Conservation (phyloP, 2,888 invertebrate genomes). For the Leptopterna dolabrata region DNA sequence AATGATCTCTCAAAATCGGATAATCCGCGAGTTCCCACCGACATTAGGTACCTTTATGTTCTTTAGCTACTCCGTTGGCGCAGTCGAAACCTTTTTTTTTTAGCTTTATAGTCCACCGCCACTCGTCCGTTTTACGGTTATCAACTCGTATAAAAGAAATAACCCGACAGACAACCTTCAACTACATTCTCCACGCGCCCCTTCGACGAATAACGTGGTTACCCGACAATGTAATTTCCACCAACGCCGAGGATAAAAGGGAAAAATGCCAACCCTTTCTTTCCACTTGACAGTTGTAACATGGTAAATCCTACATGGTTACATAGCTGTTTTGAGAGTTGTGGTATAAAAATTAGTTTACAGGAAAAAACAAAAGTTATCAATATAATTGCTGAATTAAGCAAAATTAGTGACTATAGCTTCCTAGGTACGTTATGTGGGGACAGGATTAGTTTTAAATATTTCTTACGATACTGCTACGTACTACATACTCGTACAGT, state of each 20-base stretch:
- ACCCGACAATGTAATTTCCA: neutral
- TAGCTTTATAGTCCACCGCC: neutral
- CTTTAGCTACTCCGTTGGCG: neutral
- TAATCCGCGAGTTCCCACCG: neutral
- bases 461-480: no score
- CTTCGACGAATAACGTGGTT: neutral
- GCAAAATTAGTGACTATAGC: no score
- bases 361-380: no score
- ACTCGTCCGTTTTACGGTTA: neutral
- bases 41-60: neutral
- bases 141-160: constrained; percentile 3
- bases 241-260: neutral
- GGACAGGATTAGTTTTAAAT: no score
- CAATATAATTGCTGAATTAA: no score
- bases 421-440: no score
- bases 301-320: no score
- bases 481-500: no score
- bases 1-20: neutral
- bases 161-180: neutral
- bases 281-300: neutral
- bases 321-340: no score
- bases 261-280: neutral
- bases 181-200: neutral
- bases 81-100: neutral
- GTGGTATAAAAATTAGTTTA: no score